Percentiles rank a stretch among this genome's conserved stretches.
phyloP scores from a whole-genome alignment of 2,113 vertebrate species.

The Calyptomena viridis region DNA sequence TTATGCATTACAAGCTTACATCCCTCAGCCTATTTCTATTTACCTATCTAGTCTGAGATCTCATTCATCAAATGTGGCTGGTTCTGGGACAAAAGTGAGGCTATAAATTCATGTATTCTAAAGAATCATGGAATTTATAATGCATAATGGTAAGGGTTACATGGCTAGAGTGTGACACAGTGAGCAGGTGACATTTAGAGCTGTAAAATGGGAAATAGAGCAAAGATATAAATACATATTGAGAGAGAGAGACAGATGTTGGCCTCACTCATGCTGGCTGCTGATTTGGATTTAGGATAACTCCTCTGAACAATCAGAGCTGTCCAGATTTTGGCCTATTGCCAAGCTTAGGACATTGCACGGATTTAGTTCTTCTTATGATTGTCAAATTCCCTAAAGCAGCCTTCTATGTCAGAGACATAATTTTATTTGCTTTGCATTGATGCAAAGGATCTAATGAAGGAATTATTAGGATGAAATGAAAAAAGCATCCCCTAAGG shows the following conservation, averaged over 20 bases:
- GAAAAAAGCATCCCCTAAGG: background rate
- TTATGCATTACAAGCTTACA: constrained; percentile 52
- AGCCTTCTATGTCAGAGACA: background rate
- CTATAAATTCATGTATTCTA: constrained; percentile 42
- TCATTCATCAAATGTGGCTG: constrained; percentile 48
- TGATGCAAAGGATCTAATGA: background rate
- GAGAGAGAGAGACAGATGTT: background rate
- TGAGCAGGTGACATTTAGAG: background rate
- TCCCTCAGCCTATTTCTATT: constrained; percentile 47
- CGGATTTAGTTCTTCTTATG: background rate
- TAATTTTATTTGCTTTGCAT: background rate
- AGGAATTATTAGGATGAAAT: background rate
- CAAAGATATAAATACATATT: background rate
- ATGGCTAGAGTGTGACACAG: background rate
- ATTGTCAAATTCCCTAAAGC: background rate
- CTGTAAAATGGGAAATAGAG: background rate
- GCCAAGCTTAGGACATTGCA: background rate
- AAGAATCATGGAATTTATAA: constrained; percentile 36
- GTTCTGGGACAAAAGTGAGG: constrained; percentile 10
- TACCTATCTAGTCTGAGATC: constrained; percentile 60
- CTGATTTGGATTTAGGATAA: background rate
- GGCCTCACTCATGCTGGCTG: background rate
- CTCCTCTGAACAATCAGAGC: background rate
- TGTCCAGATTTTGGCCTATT: background rate
- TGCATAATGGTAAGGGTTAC: background rate